A percentile compares a stretch with the other conserved stretches of the same genome.
phyloP scores from a whole-genome alignment of 2,888 invertebrate genomes.

The Artemia sinica region DNA sequence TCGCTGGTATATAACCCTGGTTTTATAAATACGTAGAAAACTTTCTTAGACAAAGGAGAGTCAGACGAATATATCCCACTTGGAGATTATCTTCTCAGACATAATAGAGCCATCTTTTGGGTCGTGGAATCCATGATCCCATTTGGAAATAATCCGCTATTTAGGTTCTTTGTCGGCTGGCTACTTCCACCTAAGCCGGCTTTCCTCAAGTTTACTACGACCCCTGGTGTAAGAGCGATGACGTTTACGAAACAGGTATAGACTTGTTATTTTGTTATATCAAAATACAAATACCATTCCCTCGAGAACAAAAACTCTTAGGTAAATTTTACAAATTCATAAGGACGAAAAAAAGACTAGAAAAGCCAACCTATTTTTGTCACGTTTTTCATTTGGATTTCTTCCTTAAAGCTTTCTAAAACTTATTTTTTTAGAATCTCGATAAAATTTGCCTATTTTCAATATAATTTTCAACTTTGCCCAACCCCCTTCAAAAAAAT shows the following conservation, averaged over 20 bases:
- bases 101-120: slow-evolving; percentile 52
- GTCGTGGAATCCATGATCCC: slow-evolving; percentile 52
- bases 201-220: slow-evolving; percentile 52
- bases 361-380: no score
- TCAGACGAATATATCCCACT: slow-evolving; percentile 43
- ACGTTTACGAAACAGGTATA: slow-evolving; percentile 45
- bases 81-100: slow-evolving; percentile 44
- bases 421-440: no score
- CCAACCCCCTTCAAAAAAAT: no score
- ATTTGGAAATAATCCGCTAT: slow-evolving; percentile 46
- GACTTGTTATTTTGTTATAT: no score
- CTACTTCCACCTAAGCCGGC: slow-evolving; percentile 50
- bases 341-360: no score
- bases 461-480: no score
- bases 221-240: slow-evolving; percentile 46
- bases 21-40: slow-evolving; percentile 50
- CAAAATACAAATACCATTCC: no score
- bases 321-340: no score
- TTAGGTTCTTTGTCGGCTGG: slow-evolving; percentile 46
- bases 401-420: no score
- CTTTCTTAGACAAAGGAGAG: slow-evolving; percentile 37
- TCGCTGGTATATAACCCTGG: slow-evolving; percentile 52
- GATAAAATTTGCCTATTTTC: no score
- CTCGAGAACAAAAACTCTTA: no score
- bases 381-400: no score